Evolutionary conservation across 2,113 vertebrate species (phyloP), one percentile per base, ranked within the genome.

Genomic region (Scytalopus superciliaris): DNA sequence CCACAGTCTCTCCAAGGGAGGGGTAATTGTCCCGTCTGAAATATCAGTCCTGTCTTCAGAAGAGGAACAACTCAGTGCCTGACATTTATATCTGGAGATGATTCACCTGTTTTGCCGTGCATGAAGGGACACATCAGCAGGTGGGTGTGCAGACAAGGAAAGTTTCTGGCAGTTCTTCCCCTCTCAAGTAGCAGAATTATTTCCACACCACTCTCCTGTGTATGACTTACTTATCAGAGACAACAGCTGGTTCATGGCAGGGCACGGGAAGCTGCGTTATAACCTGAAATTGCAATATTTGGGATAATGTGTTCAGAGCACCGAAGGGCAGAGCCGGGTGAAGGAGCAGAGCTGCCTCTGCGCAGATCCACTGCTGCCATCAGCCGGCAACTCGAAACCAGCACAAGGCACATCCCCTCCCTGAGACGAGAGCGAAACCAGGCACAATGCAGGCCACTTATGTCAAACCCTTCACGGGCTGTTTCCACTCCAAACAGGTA

Each of bases 311-410:
- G 79, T 56, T 14, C 45, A 35, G 42, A 89, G 78, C 47, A 79
- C 77, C 0, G 2, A 21, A 82, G 68, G 67, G 60, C 42, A 67
- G 73, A 64, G 66, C 82, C 77, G 56, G 60, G 66, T 17, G 81
- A 64, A 56, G 31, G 31, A 35, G 78, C 75, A 86, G 82, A 60
- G 63, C 49, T 12, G 79, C 78, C 31, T 33, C 60, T 45, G 40
- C 3, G 33, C 70, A 94, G 88, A 95, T 89, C 49, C 96, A 0
- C 89, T 97, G 93, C 97, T 96, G 96, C 97, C 97, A 96, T 87
- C 97, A 84, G 63, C 89, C 17, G 97, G 96, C 84, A 84, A 16
- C 67, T 6, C 56, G 56, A n/a, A 53, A 55, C 63, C 84, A 82
- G 73, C 70, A 19, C 91, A 88, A 30, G 62, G 67, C 66, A 56